A percentile compares a stretch with the other conserved stretches of the same genome.
These are phyloP conservation scores for Ceratosolen fusciceps DNA, from an alignment of 1,140 invertebrate genomes.

Conservation along the genomic window DNA sequence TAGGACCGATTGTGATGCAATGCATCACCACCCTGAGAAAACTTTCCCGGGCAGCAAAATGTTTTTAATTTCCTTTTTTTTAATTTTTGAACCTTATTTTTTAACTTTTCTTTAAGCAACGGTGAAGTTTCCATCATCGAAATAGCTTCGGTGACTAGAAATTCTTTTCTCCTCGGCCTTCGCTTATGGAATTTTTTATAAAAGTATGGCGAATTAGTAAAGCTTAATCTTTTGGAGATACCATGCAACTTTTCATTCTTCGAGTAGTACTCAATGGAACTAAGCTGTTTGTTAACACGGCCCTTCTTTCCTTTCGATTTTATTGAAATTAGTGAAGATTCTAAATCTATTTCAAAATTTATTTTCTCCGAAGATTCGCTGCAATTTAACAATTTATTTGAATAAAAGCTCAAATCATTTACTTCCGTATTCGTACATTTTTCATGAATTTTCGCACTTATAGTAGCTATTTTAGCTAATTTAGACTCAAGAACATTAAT, in stretches of 20 bases:
- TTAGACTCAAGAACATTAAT: background rate
- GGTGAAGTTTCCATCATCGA: background rate
- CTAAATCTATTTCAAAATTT: background rate
- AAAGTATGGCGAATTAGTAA: background rate
- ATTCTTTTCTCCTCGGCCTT: background rate
- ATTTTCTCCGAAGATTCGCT: background rate
- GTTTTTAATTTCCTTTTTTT: background rate
- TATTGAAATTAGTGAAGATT: background rate
- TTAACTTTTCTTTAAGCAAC: background rate
- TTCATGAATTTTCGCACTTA: slow-evolving; percentile 16
- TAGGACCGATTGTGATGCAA: too few relatives aligned
- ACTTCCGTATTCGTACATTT: background rate
- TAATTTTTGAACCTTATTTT: background rate
- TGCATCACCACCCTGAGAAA: too few relatives aligned
- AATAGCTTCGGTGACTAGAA: background rate
- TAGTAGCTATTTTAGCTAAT: background rate
- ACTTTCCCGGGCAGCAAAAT: background rate
- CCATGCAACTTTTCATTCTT: background rate
- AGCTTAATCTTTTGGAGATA: background rate
- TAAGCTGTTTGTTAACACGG: background rate
- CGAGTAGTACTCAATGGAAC: background rate
- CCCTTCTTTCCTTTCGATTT: background rate
- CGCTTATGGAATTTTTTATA: background rate
- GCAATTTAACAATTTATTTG: too few relatives aligned
- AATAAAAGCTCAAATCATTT: background rate